Percentiles rank a stretch among this genome's conserved stretches.
These are phyloP conservation scores for Aphyosemion australe DNA, from an alignment of 2,113 vertebrate genomes.

Conservation along the genomic window DNA sequence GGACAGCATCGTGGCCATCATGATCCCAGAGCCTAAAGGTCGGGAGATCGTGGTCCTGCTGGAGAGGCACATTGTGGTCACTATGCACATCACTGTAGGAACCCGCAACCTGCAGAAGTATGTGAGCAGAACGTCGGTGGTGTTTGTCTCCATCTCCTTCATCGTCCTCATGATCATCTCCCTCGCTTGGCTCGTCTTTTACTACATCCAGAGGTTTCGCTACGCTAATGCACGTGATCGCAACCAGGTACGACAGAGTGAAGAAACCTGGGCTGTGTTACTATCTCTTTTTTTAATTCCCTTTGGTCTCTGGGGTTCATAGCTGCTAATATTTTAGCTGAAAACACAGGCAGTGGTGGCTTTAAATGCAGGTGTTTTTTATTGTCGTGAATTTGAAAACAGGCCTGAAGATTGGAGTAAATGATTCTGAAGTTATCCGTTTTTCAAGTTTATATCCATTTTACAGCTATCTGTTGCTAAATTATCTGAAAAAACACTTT, in stretches of 20 bases:
- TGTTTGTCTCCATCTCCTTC: slow-evolving; percentile 99
- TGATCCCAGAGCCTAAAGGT: slow-evolving; percentile 96
- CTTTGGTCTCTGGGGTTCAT: neutral
- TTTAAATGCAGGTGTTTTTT: no score
- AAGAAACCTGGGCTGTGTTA: neutral
- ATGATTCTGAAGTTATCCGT: no score
- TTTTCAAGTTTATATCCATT: no score
- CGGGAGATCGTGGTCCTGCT: slow-evolving; percentile 89
- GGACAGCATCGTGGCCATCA: slow-evolving; percentile 92
- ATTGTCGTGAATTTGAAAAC: no score
- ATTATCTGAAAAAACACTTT: no score
- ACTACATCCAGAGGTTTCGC: slow-evolving; percentile 98
- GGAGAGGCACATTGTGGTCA: slow-evolving; percentile 86
- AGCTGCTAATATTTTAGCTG: no score
- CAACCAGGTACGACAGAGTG: slow-evolving; percentile 86
- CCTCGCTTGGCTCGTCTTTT: slow-evolving; percentile 97
- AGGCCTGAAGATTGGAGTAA: no score
- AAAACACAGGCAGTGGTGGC: no score
- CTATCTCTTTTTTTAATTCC: neutral
- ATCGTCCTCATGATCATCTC: slow-evolving; percentile 99
- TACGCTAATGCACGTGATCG: slow-evolving; percentile 96
- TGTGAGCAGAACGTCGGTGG: slow-evolving; percentile 96
- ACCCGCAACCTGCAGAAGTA: slow-evolving; percentile 98
- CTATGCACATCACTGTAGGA: slow-evolving; percentile 92
- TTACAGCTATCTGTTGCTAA: no score